phyloP scores from a whole-genome alignment of 2,113 vertebrate species.

The Meles meles region DNA sequence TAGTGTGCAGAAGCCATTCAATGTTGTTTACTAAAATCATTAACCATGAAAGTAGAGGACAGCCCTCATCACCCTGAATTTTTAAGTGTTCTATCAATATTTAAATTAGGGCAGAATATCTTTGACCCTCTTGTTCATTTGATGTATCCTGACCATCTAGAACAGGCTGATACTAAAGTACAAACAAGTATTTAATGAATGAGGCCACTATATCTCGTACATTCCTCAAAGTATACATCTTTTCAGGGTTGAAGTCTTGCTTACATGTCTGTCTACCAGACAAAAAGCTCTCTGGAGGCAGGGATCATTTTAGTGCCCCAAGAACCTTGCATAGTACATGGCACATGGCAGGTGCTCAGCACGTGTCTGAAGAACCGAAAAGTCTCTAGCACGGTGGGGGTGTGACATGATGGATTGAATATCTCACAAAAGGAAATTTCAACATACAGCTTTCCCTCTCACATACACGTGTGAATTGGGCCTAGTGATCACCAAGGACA shows the following conservation, averaged over 20 bases:
- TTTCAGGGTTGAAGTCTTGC: not conserved
- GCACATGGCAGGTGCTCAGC: not conserved
- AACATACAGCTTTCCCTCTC: not conserved
- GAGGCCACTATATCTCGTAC: not conserved
- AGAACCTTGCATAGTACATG: not conserved
- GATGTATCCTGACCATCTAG: not conserved
- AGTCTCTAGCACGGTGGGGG: not conserved
- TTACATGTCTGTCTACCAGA: not conserved
- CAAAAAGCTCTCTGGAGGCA: not conserved
- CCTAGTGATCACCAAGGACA: not conserved
- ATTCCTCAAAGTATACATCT: not conserved
- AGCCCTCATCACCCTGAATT: not conserved
- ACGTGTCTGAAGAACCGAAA: not conserved
- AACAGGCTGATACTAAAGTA: not conserved
- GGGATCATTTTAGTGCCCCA: no score
- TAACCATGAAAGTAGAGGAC: not conserved
- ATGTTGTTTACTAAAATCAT: slow-evolving; percentile 1
- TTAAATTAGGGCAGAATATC: not conserved
- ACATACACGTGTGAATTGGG: not conserved
- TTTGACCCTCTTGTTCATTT: not conserved
- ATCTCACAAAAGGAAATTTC: not conserved
- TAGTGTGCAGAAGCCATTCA: not conserved
- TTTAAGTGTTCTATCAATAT: not conserved
- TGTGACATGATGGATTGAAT: not conserved
- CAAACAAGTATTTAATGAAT: not conserved